Percentiles rank a stretch among this genome's conserved stretches.
Evolutionary conservation across 2,797 vertebrate species (phyloP).

Genomic region (Periparus ater): DNA sequence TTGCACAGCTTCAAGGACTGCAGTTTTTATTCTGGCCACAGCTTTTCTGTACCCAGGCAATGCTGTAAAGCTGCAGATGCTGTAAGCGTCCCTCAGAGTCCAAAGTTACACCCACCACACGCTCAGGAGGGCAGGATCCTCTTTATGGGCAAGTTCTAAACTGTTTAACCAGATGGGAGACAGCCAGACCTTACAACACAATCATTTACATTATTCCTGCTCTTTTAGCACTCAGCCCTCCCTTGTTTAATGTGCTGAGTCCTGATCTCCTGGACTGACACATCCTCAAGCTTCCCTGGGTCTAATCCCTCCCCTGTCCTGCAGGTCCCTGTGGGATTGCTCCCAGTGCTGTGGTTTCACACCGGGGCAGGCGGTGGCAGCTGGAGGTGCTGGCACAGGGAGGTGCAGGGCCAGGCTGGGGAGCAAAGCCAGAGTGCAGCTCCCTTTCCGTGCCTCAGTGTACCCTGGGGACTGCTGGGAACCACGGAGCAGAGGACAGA

Average conservation of each 20-base stretch:
- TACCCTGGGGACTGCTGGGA: background rate
- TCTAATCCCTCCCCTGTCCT: background rate
- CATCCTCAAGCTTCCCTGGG: background rate
- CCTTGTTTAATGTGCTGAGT: background rate
- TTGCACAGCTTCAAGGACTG: background rate
- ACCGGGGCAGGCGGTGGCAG: background rate
- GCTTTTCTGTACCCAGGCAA: background rate
- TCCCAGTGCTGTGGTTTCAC: background rate
- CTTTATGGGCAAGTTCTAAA: background rate
- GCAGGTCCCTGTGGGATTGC: background rate
- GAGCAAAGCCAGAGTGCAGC: rapidly evolving
- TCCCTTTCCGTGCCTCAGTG: background rate
- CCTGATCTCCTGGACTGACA: background rate
- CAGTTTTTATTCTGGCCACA: background rate
- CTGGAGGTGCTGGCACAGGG: background rate
- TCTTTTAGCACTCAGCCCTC: background rate
- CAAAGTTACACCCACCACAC: background rate
- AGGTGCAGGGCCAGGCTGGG: background rate
- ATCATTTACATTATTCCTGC: background rate
- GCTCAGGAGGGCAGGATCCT: background rate
- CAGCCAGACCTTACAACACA: background rate
- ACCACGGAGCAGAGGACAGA: background rate
- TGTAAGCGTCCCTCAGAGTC: background rate
- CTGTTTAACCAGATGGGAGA: background rate
- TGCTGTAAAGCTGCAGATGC: background rate